phyloP scores from a whole-genome alignment of 2,888 invertebrate species.

The Leptinotarsa peninsularis region DNA sequence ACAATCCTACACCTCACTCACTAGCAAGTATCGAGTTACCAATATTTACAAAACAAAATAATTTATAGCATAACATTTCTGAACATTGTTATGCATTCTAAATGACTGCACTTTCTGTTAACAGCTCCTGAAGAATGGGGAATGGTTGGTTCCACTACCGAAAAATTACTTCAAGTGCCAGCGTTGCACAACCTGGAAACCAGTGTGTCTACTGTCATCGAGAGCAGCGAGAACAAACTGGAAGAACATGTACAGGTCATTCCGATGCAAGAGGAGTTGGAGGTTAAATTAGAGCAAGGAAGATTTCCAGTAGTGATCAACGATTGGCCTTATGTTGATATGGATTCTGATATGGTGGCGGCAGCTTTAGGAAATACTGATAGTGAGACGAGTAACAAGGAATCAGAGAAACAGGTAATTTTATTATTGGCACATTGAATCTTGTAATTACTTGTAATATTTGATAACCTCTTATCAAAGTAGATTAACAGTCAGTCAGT shows the following conservation, averaged over 20 bases:
- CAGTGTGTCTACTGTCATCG: slow-evolving; percentile 35
- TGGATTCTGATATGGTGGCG: slow-evolving; percentile 68
- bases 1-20: slow-evolving; percentile 28
- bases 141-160: slow-evolving; percentile 68
- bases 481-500: too few relatives aligned
- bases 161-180: slow-evolving; percentile 66
- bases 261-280: slow-evolving; percentile 72
- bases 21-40: slow-evolving; percentile 32
- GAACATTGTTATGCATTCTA: slow-evolving; percentile 45
- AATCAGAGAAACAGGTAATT: slow-evolving; percentile 29
- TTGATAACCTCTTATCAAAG: too few relatives aligned
- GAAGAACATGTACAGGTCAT: slow-evolving; percentile 62
- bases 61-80: slow-evolving; percentile 30
- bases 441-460: too few relatives aligned
- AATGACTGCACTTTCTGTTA: slow-evolving; percentile 44
- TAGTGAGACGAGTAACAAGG: slow-evolving; percentile 37
- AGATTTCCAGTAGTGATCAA: slow-evolving; percentile 66
- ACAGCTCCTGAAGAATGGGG: slow-evolving; percentile 64
- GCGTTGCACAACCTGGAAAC: slow-evolving; percentile 63
- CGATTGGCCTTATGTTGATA: slow-evolving; percentile 67
- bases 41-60: slow-evolving; percentile 22
- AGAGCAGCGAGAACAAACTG: slow-evolving; percentile 35
- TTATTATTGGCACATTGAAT: background rate
- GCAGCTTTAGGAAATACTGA: slow-evolving; percentile 65
- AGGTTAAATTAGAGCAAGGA: slow-evolving; percentile 69